Conservation (phyloP, 2,113 vertebrate genomes). For the Eira barbara region DNA sequence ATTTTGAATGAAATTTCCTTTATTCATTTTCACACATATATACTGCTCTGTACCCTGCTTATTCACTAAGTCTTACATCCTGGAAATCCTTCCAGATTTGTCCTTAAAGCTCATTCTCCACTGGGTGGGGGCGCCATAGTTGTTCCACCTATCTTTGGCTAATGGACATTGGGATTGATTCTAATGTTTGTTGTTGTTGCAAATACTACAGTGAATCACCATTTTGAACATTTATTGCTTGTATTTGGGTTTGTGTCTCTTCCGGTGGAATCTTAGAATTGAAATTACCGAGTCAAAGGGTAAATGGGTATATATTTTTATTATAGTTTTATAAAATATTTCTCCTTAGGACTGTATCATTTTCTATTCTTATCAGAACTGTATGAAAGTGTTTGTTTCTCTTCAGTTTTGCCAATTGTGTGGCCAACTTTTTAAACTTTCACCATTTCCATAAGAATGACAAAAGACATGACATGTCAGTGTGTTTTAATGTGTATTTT, state of each 20-base stretch:
- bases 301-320: neutral
- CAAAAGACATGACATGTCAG: neutral
- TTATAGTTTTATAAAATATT: neutral
- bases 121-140: neutral
- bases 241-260: neutral
- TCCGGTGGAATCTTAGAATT: neutral
- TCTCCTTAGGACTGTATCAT: neutral
- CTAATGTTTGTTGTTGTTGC: neutral
- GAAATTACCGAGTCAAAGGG: neutral
- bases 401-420: neutral
- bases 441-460: neutral
- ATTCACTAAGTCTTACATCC: neutral
- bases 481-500: neutral
- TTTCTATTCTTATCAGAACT: neutral
- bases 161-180: neutral
- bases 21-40: neutral
- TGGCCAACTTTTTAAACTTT: neutral
- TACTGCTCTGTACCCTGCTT: neutral
- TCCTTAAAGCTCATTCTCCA: neutral
- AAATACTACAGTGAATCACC: neutral
- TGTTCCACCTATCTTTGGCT: neutral
- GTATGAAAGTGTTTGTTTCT: neutral
- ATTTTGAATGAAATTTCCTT: neutral
- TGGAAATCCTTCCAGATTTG: neutral
- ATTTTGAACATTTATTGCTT: neutral